Percentiles rank a stretch among this genome's conserved stretches.
Evolutionary conservation across 2,113 vertebrate species (phyloP).

Genomic region (Reinhardtius hippoglossoides): DNA sequence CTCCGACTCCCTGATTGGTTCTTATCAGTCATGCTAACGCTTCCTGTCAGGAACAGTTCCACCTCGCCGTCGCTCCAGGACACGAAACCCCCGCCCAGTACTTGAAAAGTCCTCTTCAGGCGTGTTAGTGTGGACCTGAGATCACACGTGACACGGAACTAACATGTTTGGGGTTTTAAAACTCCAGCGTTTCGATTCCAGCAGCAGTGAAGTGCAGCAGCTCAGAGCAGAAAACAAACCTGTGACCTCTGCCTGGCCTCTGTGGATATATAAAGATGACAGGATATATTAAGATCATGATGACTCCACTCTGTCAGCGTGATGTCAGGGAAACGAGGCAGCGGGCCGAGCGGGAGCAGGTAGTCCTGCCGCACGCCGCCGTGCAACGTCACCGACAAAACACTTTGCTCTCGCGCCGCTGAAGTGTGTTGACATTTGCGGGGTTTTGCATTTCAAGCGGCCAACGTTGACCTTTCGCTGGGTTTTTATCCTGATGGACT

Average conservation of each 20-base stretch:
- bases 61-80: no score
- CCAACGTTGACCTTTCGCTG: constrained; percentile 17
- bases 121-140: no score
- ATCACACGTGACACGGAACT: no score
- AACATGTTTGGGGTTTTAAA: no score
- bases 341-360: no score
- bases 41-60: no score
- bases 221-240: not conserved
- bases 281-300: not conserved
- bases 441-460: constrained; percentile 18
- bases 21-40: no score
- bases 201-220: not conserved
- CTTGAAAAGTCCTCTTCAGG: no score
- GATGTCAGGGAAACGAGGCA: not conserved
- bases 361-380: not conserved
- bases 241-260: not conserved
- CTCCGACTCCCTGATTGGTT: no score
- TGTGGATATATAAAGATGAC: not conserved
- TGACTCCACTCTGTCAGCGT: not conserved
- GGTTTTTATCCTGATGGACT: constrained; percentile 29
- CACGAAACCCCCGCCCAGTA: no score
- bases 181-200: no score
- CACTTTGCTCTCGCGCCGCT: not conserved
- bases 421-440: not conserved
- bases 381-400: not conserved